Evolutionary conservation across 30 jellyfish, hydroid and myxozoan genomes (phyloP).

Genomic region (Cassiopea andromeda): DNA sequence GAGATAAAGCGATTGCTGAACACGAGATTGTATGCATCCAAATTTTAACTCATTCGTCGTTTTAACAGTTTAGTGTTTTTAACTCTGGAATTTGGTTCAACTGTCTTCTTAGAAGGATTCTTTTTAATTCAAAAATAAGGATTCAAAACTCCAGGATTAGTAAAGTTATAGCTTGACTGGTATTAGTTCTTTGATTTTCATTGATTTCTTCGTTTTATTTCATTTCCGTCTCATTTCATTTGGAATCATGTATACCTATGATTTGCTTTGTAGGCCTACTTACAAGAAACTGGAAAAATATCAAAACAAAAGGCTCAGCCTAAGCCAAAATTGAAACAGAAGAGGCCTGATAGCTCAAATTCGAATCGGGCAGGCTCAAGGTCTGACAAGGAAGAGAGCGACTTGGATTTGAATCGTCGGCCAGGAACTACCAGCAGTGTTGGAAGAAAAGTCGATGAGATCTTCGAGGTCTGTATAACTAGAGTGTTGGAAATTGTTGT

Average conservation of each 20-base stretch:
- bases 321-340: slow-evolving; percentile 25
- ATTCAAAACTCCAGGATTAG: too few relatives aligned
- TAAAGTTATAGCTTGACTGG: too few relatives aligned
- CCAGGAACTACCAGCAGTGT: slow-evolving; percentile 96
- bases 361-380: slow-evolving; percentile 11
- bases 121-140: too few relatives aligned
- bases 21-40: slow-evolving; percentile 48
- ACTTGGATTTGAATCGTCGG: slow-evolving; percentile 23
- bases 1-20: slow-evolving; percentile 45
- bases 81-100: too few relatives aligned
- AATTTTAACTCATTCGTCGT: not conserved
- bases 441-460: slow-evolving; percentile 84
- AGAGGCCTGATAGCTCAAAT: slow-evolving; percentile 18
- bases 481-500: not conserved
- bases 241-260: not conserved
- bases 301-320: slow-evolving; percentile 56
- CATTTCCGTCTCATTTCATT: not conserved
- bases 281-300: slow-evolving; percentile 77
- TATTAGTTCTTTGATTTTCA: not conserved
- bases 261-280: slow-evolving; percentile 31
- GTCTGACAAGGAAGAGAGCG: slow-evolving; percentile 25
- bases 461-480: slow-evolving; percentile 74
- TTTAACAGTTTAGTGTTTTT: not conserved
- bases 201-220: not conserved
- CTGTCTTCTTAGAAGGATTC: too few relatives aligned